phyloP scores from a whole-genome alignment of 2,797 vertebrate genomes.

The Helicolenus hilgendorfi region DNA sequence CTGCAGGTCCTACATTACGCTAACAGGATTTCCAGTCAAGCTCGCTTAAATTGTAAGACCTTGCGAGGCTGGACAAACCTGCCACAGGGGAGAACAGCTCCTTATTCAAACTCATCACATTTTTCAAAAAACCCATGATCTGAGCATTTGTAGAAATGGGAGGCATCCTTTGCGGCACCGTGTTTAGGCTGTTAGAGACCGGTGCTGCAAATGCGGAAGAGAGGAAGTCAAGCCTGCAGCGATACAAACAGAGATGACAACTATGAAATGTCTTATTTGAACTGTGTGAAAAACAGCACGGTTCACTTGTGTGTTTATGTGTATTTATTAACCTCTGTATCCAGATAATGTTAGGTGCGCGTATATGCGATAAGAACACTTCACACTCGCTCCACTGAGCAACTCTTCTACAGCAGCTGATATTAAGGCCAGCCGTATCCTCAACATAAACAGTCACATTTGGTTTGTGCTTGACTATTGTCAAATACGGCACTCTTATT shows the following conservation, averaged over 20 bases:
- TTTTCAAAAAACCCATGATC: slow-evolving; percentile 57
- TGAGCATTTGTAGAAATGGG: slow-evolving; percentile 37
- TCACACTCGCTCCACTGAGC: neutral
- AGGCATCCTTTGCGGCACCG: neutral
- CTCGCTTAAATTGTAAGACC: slow-evolving; percentile 91
- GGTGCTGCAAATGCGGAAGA: slow-evolving; percentile 18
- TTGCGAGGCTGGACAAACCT: slow-evolving; percentile 45
- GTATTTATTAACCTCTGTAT: slow-evolving; percentile 14
- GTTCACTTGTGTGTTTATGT: neutral
- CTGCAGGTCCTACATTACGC: slow-evolving; percentile 90
- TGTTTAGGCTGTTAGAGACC: slow-evolving; percentile 19
- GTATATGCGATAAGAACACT: neutral
- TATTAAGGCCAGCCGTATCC: neutral
- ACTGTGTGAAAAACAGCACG: neutral
- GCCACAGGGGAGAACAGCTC: slow-evolving; percentile 51
- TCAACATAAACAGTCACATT: neutral
- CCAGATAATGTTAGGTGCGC: neutral
- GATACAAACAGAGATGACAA: slow-evolving; percentile 14
- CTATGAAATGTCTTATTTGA: slow-evolving; percentile 12
- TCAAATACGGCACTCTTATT: neutral
- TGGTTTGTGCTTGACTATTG: neutral
- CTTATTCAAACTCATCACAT: slow-evolving; percentile 58
- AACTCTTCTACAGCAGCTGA: neutral
- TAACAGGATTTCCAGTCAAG: slow-evolving; percentile 94
- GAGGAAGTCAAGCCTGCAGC: slow-evolving; percentile 24